Evolutionary conservation across 1,140 invertebrate species (phyloP), one percentile per base, ranked within the genome.

Genomic region (Drosophila sulfurigaster): DNA sequence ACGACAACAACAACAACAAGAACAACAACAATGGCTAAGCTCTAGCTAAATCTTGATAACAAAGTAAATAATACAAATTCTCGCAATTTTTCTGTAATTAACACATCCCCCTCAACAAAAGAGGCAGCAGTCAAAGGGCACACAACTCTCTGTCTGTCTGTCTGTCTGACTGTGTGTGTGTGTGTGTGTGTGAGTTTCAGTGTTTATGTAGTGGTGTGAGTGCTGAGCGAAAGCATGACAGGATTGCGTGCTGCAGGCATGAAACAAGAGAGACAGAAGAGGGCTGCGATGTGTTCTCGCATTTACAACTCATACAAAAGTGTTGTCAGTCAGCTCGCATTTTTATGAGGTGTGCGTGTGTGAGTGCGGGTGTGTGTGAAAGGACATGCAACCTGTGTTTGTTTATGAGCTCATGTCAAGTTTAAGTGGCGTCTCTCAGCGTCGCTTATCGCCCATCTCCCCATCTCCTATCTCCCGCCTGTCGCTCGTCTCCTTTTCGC

Each of bases 1-100:
- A 57, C 41, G 73, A 67, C 68, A 73, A 41, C n/a, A 45, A 52
- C 11, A 52, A 63, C 52, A 54, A 62, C 28, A 57, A 43, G n/a
- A 59, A 59, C 46, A 68, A 49, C 48, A 82, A 81, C 71, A 71
- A 71, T 69, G 72, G 41, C 41, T 70, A 38, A 77, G 68, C 80
- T 72, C 43, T 51, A 79, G 75, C 75, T 80, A 66, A 67, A 79
- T 80, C 77, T 79, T 78, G 82, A 87, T 88, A 87, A 80, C 83
- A 87, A 87, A 82, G 83, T 88, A 87, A 87, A 87, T 87, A 88
- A 88, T 88, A 88, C 77, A 75, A 83, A 88, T 88, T 87, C 77
- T 88, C 77, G 77, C 83, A 88, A 88, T 88, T 87, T 87, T 88
- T 88, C 79, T 83, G 83, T 87, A 87, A 87, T 87, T 87, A 87